phyloP scores from a whole-genome alignment of 2,113 vertebrate genomes.

The Coryphaenoides rupestris region DNA sequence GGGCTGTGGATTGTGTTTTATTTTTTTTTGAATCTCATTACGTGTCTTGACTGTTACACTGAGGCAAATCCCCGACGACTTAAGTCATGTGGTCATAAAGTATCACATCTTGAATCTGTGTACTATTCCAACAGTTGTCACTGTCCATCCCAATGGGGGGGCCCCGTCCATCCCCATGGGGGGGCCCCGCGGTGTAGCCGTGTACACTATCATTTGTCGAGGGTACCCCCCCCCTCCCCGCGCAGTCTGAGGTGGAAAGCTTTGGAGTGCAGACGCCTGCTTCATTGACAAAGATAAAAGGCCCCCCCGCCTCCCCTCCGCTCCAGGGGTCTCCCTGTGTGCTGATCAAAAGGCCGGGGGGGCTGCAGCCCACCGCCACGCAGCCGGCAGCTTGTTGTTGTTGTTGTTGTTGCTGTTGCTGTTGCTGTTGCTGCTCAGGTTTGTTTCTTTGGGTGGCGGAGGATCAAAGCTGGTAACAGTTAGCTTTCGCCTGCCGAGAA shows the following conservation, averaged over 20 bases:
- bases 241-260: conserved; percentile 51
- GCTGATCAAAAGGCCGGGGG: conserved; percentile 76
- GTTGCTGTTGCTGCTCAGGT: conserved; percentile 1
- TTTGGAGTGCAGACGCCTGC: conserved; percentile 66
- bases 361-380: conserved; percentile 57
- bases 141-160: too few relatives aligned
- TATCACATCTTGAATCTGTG: too few relatives aligned
- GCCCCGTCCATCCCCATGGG: too few relatives aligned
- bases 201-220: conserved; percentile 29
- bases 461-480: conserved; percentile 80
- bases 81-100: too few relatives aligned
- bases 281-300: conserved; percentile 69
- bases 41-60: too few relatives aligned
- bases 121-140: too few relatives aligned
- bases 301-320: too few relatives aligned
- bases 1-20: too few relatives aligned
- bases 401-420: conserved; percentile 21
- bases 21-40: too few relatives aligned
- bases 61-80: too few relatives aligned
- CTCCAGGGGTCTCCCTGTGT: conserved; percentile 44
- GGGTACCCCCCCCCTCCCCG: conserved; percentile 37
- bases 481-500: conserved; percentile 76
- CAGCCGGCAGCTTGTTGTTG: conserved; percentile 54
- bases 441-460: conserved; percentile 62
- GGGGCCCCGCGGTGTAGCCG: conserved; percentile 6